phyloP scores from a whole-genome alignment of 1,140 invertebrate genomes.

The Caerostris extrusa region DNA sequence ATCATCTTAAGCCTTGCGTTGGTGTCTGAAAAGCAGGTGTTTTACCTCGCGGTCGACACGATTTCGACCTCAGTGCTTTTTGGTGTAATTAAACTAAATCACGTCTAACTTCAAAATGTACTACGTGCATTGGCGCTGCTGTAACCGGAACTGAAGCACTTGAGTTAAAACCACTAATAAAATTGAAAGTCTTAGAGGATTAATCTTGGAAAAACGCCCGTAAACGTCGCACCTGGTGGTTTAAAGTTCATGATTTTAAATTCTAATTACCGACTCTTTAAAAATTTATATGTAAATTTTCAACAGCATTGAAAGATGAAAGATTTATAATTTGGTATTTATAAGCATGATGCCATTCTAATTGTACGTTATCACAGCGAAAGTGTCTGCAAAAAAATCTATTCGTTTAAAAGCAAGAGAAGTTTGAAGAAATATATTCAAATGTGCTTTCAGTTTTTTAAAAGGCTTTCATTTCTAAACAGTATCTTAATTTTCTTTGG shows the following conservation, averaged over 20 bases:
- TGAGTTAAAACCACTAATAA: not conserved
- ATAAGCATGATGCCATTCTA: not conserved
- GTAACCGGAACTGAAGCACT: not conserved
- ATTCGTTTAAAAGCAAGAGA: too few relatives aligned
- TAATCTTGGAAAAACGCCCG: not conserved
- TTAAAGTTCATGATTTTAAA: conserved; percentile 5
- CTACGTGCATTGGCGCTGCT: not conserved
- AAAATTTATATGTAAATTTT: not conserved
- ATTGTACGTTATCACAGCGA: too few relatives aligned
- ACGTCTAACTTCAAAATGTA: not conserved
- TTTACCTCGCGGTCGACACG: not conserved
- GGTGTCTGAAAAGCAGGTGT: conserved; percentile 16
- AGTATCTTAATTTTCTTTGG: too few relatives aligned
- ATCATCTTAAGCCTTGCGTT: not conserved
- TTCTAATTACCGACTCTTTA: not conserved
- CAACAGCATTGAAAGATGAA: not conserved
- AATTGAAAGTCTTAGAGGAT: conserved; percentile 8
- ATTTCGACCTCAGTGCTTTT: not conserved
- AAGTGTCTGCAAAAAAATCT: too few relatives aligned
- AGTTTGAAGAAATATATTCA: too few relatives aligned
- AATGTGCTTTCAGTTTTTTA: too few relatives aligned
- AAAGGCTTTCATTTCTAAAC: too few relatives aligned
- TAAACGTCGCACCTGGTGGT: not conserved
- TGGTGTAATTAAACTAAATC: conserved; percentile 21
- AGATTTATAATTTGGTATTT: not conserved